Conservation (phyloP, 2,888 invertebrate genomes). For the Reticulitermes lucifugus region DNA sequence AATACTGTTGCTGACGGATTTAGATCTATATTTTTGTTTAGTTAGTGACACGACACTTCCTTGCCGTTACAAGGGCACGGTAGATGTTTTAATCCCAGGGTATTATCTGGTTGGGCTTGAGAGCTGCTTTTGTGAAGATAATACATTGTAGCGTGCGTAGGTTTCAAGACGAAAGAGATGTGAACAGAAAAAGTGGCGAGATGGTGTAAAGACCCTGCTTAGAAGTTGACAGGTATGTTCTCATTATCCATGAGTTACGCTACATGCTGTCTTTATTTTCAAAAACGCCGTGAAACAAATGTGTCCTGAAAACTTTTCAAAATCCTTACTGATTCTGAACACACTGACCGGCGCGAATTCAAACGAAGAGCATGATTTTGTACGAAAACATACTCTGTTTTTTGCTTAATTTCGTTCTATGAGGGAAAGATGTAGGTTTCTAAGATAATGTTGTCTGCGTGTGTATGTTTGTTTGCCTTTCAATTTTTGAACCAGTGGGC, state of each 20-base stretch:
- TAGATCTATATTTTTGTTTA: not conserved
- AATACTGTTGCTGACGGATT: not conserved
- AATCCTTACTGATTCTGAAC: no score
- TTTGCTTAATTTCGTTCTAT: no score
- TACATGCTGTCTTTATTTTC: no score
- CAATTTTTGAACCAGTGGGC: no score
- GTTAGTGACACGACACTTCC: not conserved
- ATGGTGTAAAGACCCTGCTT: not conserved
- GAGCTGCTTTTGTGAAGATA: not conserved
- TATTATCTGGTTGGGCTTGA: not conserved
- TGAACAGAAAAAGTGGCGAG: not conserved
- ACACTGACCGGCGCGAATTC: no score
- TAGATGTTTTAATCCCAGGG: not conserved
- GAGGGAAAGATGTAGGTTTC: no score
- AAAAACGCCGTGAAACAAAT: no score
- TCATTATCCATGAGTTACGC: not conserved
- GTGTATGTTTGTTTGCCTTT: no score
- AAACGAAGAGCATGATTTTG: no score
- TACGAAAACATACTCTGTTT: no score
- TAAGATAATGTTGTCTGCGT: no score
- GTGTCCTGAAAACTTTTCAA: no score
- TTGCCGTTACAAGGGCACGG: not conserved
- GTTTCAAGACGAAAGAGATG: not conserved
- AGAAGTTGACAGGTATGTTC: not conserved
- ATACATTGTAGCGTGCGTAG: not conserved